These are phyloP conservation scores for Mythimna loreyi DNA, from an alignment of 2,888 invertebrate genomes.

Conservation along the genomic window DNA sequence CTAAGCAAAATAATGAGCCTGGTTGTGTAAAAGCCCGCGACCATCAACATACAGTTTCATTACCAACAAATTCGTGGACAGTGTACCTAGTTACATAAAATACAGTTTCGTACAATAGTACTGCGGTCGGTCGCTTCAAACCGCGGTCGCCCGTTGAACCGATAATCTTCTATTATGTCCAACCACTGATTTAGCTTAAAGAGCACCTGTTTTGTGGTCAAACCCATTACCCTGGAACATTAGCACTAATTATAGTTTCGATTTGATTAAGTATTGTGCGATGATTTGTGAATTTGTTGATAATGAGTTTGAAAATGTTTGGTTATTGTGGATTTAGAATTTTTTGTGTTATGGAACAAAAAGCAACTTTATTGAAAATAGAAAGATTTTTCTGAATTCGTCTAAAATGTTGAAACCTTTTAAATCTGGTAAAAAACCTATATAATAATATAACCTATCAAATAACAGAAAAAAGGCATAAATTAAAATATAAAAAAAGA, in stretches of 20 bases:
- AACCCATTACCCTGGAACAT: slow-evolving; percentile 35
- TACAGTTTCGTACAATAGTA: slow-evolving; percentile 20
- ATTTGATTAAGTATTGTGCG: slow-evolving; percentile 19
- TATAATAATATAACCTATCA: too few relatives aligned
- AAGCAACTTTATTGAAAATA: too few relatives aligned
- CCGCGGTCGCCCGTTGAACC: slow-evolving; percentile 14
- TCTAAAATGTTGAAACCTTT: too few relatives aligned
- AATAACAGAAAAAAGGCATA: too few relatives aligned
- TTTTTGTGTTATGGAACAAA: too few relatives aligned
- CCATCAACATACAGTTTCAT: not conserved
- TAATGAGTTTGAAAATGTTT: not conserved
- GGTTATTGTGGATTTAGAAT: too few relatives aligned
- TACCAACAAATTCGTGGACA: not conserved
- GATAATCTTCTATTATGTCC: slow-evolving; percentile 55
- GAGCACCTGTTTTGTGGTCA: slow-evolving; percentile 51
- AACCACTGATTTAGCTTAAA: slow-evolving; percentile 48
- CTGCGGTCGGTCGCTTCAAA: slow-evolving; percentile 8
- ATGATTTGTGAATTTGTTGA: slow-evolving; percentile 1
- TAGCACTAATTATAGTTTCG: slow-evolving; percentile 40
- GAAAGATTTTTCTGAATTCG: too few relatives aligned
- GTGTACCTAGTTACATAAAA: not conserved
- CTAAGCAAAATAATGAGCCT: too few relatives aligned
- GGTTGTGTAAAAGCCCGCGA: too few relatives aligned
- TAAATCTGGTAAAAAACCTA: too few relatives aligned
- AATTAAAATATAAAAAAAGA: too few relatives aligned